phyloP scores from a whole-genome alignment of 1,140 invertebrate species.

The Drosophila nasuta region DNA sequence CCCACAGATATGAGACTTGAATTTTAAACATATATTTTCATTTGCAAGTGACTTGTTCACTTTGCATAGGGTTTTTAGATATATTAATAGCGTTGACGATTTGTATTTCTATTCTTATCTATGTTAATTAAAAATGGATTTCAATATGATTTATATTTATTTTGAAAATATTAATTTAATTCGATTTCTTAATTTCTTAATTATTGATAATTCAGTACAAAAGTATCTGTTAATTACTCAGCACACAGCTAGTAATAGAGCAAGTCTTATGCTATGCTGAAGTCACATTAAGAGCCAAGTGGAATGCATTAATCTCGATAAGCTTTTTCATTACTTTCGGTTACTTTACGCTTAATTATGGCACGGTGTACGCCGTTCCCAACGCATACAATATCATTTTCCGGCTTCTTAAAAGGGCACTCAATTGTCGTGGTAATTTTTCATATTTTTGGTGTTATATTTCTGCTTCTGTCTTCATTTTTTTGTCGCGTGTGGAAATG shows the following conservation, averaged over 20 bases:
- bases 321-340: slow-evolving; percentile 34
- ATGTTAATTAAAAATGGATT: too few relatives aligned
- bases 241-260: background rate
- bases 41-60: too few relatives aligned
- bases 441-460: slow-evolving; percentile 17
- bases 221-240: background rate
- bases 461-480: slow-evolving; percentile 36
- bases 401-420: slow-evolving; percentile 49
- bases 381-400: slow-evolving; percentile 32
- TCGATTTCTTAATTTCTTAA: too few relatives aligned
- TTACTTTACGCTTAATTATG: slow-evolving; percentile 44
- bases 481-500: slow-evolving; percentile 55
- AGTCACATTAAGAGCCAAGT: slow-evolving; percentile 6
- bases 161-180: too few relatives aligned
- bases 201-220: background rate
- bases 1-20: too few relatives aligned
- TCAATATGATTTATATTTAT: too few relatives aligned
- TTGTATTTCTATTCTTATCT: too few relatives aligned
- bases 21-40: too few relatives aligned
- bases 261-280: background rate
- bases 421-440: slow-evolving; percentile 50
- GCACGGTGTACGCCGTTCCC: background rate
- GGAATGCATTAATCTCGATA: slow-evolving; percentile 37
- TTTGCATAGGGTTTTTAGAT: too few relatives aligned
- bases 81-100: too few relatives aligned